phyloP scores from a whole-genome alignment of 2,113 vertebrate genomes.

The Tautogolabrus adspersus region DNA sequence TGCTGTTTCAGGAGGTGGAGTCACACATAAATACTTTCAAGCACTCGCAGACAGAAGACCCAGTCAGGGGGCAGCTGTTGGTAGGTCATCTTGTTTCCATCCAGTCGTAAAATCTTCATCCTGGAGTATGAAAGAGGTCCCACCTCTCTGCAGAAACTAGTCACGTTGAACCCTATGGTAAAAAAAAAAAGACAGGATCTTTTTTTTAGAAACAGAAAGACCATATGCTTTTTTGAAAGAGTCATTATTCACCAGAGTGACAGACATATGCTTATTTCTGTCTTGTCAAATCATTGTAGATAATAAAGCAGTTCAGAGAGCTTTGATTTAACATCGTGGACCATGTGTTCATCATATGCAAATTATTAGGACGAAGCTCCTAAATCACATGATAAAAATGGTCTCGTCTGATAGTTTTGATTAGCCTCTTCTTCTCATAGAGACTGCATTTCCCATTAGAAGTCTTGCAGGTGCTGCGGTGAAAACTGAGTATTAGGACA shows the following conservation, averaged over 20 bases:
- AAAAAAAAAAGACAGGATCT: constrained; percentile 10
- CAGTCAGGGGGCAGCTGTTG: constrained; percentile 81
- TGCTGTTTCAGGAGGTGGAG: background rate
- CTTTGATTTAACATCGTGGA: constrained; percentile 29
- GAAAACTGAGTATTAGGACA: constrained; percentile 33
- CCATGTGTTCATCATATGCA: constrained; percentile 24
- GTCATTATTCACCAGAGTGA: constrained; percentile 11
- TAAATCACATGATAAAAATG: background rate
- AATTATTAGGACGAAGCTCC: background rate
- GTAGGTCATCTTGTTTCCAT: constrained; percentile 80
- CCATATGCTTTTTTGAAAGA: constrained; percentile 2
- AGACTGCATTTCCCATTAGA: constrained; percentile 48
- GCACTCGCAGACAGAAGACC: constrained; percentile 81
- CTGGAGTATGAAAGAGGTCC: constrained; percentile 80
- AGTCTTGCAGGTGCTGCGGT: constrained; percentile 55
- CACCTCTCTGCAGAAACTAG: constrained; percentile 82
- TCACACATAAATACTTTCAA: constrained; percentile 80
- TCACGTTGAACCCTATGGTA: constrained; percentile 80
- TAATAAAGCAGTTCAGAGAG: background rate
- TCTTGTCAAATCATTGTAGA: constrained; percentile 15
- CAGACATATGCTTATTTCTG: background rate
- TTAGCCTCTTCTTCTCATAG: constrained; percentile 7
- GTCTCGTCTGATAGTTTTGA: constrained; percentile 4
- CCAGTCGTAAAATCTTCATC: constrained; percentile 81
- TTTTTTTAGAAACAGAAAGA: background rate